Evolutionary conservation across 2,888 invertebrate species (phyloP).

Genomic region (Nyleta sp.): DNA sequence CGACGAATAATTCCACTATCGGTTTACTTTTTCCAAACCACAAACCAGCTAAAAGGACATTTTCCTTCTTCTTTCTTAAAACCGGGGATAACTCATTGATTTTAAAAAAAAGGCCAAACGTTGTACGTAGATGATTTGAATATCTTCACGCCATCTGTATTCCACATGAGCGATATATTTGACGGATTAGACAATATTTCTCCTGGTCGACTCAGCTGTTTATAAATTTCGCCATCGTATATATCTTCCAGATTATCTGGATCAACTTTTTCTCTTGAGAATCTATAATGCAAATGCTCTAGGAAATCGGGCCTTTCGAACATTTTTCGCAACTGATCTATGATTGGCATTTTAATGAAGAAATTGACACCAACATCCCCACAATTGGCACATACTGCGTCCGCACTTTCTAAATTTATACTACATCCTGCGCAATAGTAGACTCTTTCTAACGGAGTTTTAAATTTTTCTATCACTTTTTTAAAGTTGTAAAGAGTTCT

Average conservation of each 20-base stretch:
- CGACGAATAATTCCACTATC: too few species aligned
- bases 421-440: not conserved
- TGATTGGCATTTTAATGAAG: constrained; percentile 38
- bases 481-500: not conserved
- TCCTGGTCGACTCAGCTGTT: not conserved
- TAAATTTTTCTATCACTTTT: not conserved
- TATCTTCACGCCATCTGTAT: too few species aligned
- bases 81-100: not conserved
- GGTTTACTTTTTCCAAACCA: too few species aligned
- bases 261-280: constrained; percentile 21
- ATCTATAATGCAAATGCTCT: constrained; percentile 49
- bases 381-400: not conserved
- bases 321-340: constrained; percentile 19
- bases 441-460: not conserved
- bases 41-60: too few species aligned
- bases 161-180: too few species aligned
- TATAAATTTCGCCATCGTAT: too few species aligned
- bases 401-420: not conserved
- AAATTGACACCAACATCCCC: constrained; percentile 8
- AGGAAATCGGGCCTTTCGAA: constrained; percentile 25
- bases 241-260: not conserved
- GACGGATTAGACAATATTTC: not conserved
- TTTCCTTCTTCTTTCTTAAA: not conserved
- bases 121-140: not conserved
- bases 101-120: not conserved